phyloP scores from a whole-genome alignment of 2,888 invertebrate species.

The Bellardia pandia region DNA sequence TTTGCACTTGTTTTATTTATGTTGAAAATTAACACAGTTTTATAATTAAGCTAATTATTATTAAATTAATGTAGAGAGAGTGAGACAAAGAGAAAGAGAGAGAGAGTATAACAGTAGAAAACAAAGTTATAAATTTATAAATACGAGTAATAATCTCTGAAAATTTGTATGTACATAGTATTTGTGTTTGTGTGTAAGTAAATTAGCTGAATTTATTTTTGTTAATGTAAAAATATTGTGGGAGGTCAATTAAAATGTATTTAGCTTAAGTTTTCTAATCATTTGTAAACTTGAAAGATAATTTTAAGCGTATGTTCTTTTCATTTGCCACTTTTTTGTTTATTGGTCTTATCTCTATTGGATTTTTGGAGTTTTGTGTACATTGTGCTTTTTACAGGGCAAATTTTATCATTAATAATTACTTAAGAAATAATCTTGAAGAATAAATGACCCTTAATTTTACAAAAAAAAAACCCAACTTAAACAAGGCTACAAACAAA shows the following conservation, averaged over 20 bases:
- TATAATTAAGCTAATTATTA: slow-evolving; percentile 58
- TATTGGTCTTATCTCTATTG: neutral
- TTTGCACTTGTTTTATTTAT: slow-evolving; percentile 31
- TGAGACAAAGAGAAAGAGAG: neutral
- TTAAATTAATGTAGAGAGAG: slow-evolving; percentile 6
- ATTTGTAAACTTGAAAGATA: slow-evolving; percentile 21
- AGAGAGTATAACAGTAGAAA: no score
- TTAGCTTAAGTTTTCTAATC: slow-evolving; percentile 26
- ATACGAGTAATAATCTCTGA: no score
- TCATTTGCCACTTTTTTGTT: neutral
- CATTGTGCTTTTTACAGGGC: neutral
- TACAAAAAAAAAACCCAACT: neutral
- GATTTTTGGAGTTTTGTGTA: neutral
- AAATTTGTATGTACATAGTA: neutral
- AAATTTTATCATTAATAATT: slow-evolving; percentile 59
- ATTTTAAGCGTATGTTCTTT: slow-evolving; percentile 8
- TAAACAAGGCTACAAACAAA: slow-evolving; percentile 26
- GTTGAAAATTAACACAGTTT: slow-evolving; percentile 54
- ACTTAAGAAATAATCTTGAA: slow-evolving; percentile 58
- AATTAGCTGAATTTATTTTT: neutral
- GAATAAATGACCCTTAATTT: slow-evolving; percentile 65
- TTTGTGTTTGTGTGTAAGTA: neutral
- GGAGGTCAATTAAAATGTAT: slow-evolving; percentile 53
- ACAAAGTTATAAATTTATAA: slow-evolving; percentile 8
- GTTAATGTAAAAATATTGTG: neutral